phyloP scores from a whole-genome alignment of 2,113 vertebrate species.

The Rhipidura dahli region DNA sequence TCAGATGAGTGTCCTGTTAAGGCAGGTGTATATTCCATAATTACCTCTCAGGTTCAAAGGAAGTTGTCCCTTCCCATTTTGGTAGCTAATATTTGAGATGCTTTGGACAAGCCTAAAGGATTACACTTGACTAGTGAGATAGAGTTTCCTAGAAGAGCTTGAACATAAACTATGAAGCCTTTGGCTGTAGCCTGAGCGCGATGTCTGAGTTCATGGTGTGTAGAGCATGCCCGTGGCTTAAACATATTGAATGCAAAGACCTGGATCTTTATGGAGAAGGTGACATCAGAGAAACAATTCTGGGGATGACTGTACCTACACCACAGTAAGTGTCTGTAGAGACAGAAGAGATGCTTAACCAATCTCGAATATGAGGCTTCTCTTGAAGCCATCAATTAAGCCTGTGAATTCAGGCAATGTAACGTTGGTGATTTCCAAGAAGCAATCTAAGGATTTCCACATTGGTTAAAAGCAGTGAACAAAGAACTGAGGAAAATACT shows the following conservation, averaged over 20 bases:
- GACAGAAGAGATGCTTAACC: neutral
- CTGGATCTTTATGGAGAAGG: neutral
- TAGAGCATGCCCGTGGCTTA: neutral
- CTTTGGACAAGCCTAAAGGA: neutral
- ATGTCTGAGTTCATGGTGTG: fast-evolving
- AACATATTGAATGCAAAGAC: neutral
- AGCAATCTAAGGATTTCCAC: neutral
- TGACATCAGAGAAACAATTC: neutral
- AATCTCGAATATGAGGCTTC: fast-evolving
- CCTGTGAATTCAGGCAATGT: neutral
- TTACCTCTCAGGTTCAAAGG: neutral
- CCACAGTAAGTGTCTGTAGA: neutral
- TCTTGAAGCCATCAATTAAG: neutral
- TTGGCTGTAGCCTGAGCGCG: neutral
- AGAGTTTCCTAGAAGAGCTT: neutral
- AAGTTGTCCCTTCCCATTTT: neutral
- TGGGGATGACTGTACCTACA: neutral
- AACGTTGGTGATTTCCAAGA: neutral
- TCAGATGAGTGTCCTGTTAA: neutral
- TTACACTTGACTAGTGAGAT: neutral
- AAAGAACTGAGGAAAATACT: neutral
- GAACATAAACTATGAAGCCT: neutral
- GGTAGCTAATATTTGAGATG: neutral
- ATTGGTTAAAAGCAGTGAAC: neutral
- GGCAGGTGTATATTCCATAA: neutral